Evolutionary conservation across 2,888 invertebrate genomes (phyloP).

Genomic region (Heliothis peltigera): DNA sequence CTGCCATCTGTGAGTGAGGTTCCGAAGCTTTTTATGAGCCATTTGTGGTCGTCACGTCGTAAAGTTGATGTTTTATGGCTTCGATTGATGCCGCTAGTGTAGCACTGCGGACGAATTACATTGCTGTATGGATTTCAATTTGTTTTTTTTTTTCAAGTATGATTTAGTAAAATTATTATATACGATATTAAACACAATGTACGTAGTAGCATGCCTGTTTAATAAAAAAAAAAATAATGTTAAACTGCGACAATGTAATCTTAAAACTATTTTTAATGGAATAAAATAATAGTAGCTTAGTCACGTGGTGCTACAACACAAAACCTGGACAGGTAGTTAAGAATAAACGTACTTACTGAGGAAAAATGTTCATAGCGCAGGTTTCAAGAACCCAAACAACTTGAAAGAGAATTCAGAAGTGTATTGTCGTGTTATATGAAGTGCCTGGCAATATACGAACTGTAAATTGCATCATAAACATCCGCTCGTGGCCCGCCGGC

Average conservation of each 20-base stretch:
- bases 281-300: conserved; percentile 9
- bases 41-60: conserved; percentile 85
- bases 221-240: too few relatives aligned
- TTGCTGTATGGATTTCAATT: conserved; percentile 23
- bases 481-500: conserved; percentile 72
- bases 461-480: conserved; percentile 88
- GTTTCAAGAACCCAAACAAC: conserved; percentile 68
- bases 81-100: conserved; percentile 87
- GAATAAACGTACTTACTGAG: conserved; percentile 32
- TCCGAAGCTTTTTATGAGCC: conserved; percentile 85
- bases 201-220: too few relatives aligned
- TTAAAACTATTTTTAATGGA: neutral
- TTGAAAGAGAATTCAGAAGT: conserved; percentile 75
- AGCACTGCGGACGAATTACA: conserved; percentile 68
- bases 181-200: neutral
- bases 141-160: conserved; percentile 9
- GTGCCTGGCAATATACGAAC: conserved; percentile 84
- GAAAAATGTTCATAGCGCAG: conserved; percentile 54
- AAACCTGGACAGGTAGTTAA: conserved; percentile 21
- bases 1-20: conserved; percentile 85
- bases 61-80: conserved; percentile 84
- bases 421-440: conserved; percentile 84
- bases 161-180: neutral
- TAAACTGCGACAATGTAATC: neutral
- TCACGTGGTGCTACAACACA: conserved; percentile 10